Evolutionary conservation across 2,888 invertebrate genomes (phyloP), one percentile per base, ranked within the genome.

Genomic region (Rapana venosa): DNA sequence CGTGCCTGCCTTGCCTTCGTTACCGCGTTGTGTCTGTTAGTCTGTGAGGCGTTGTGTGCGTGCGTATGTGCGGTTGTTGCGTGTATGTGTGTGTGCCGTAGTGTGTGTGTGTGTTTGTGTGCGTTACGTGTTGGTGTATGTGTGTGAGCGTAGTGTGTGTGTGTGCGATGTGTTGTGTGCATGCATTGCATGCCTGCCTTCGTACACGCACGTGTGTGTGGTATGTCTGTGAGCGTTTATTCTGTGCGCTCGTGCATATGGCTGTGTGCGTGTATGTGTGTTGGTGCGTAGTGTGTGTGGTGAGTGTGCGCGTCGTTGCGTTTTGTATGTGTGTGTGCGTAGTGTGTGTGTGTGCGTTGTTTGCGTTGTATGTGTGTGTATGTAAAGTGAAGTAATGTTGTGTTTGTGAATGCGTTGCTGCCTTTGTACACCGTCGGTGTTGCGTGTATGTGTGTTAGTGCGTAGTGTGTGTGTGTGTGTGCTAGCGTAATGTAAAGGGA

Each of bases 381-480:
- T 77, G 77, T 77, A 32, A 0, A 5, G 0, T 6, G 6, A 5
- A 32, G 77, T 77, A 13, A 15, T 30, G 36, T 17, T 84, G 84
- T 47, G 84, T 84, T 36, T 84, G 85, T 58, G 58, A 58, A 32
- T 58, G 85, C 13, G 85, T 58, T 56, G 6, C 58, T 61, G 85
- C 58, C 58, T 85, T 56, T 58, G 85, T 66, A 32, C 36, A 47
- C 36, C 30, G 32, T 30, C 11, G 85, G 47, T 77, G n/a, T 13
- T 81, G 81, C 26, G 81, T 81, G 81, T 22, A 36, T 81, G 81
- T 36, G 36, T 81, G 81, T 36, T 5, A 13, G 81, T 22, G 81
- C 81, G 81, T 36, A 22, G 84, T 56, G 84, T 84, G 84, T 84
- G 84, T 85, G 79, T 86, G 70, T 87, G 35, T 61, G 86, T 89